Evolutionary conservation across 2,888 invertebrate genomes (phyloP), one percentile per base, ranked within the genome.

Genomic region (Campopleginae sp.): DNA sequence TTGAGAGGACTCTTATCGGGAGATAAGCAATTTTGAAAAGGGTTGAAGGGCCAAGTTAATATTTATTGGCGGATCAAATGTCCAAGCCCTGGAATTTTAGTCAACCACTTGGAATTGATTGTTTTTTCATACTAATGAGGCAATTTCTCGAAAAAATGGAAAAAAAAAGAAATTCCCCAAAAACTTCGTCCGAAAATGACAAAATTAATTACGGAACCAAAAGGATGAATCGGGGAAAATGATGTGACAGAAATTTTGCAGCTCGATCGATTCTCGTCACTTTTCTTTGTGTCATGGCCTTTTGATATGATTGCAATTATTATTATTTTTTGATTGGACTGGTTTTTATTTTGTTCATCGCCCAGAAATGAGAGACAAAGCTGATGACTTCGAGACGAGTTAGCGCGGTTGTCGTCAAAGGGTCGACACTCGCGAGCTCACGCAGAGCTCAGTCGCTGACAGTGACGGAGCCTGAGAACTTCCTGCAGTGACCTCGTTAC

Each of bases 381-480:
- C 1, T 10, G n/a, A 46, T n/a, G n/a, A 12, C 42, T 17, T 66
- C 5, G 5, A 74, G 42, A 72, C 42, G 7, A 42, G 54, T 54
- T 38, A 31, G 19, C 66, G 46, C 66, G 66, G 72, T 80, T 63
- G 71, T 71, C 71, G 46, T 31, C 58, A 7, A 31, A 48, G 31
- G 46, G 38, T 38, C 23, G 23, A 19, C 48, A 48, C 65, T 70
- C 31, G n/a, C 14, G 33, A 23, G 38, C 58, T 19, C 33, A 14
- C 42, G 38, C 38, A n/a, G 14, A 70, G 10, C 51, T 42, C 48
- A 80, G 72, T 74, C 78, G 54, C 70, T 78, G 74, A 63, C 74
- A 75, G 68, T 68, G 74, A 81, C 74, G 63, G 42, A 38, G 81
- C 74, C 77, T 63, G 63, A 75, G 63, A 70, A 74, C 51, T 81